These are phyloP conservation scores for Promerops cafer DNA, from an alignment of 2,113 vertebrate species.

Conservation along the genomic window DNA sequence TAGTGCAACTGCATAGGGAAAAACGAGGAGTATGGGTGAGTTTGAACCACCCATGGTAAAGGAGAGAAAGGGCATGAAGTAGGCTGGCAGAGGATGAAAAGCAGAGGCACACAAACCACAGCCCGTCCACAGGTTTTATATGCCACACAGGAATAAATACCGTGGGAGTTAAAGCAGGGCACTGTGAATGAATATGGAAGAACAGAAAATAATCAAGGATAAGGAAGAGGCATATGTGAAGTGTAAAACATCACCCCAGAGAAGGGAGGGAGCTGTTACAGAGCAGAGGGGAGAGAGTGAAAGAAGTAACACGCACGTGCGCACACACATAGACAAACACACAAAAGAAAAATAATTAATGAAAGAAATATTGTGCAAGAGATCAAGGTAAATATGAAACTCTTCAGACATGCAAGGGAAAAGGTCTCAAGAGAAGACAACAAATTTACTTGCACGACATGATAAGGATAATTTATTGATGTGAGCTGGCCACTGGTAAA, in stretches of 20 bases:
- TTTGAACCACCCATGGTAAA: not conserved
- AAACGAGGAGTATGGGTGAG: fast-evolving
- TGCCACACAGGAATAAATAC: not conserved
- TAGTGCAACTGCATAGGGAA: not conserved
- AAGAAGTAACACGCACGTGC: not conserved
- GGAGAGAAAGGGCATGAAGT: not conserved
- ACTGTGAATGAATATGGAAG: not conserved
- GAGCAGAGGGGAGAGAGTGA: not conserved
- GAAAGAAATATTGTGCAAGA: not conserved
- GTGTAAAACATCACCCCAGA: not conserved
- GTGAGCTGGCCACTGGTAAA: not conserved
- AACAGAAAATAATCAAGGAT: not conserved
- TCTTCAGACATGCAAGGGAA: not conserved
- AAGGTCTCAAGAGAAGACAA: not conserved
- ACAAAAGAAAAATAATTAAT: not conserved
- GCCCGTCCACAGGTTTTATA: not conserved
- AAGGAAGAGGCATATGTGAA: not conserved
- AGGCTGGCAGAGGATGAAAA: not conserved
- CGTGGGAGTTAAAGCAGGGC: not conserved
- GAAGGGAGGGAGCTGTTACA: not conserved
- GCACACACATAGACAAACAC: not conserved
- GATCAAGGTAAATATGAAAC: not conserved
- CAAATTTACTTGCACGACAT: not conserved
- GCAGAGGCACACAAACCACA: not conserved
- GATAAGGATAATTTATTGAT: conserved; percentile 30